Evolutionary conservation across 2,888 invertebrate species (phyloP).

Genomic region (Pycnomerus fuliginosus): DNA sequence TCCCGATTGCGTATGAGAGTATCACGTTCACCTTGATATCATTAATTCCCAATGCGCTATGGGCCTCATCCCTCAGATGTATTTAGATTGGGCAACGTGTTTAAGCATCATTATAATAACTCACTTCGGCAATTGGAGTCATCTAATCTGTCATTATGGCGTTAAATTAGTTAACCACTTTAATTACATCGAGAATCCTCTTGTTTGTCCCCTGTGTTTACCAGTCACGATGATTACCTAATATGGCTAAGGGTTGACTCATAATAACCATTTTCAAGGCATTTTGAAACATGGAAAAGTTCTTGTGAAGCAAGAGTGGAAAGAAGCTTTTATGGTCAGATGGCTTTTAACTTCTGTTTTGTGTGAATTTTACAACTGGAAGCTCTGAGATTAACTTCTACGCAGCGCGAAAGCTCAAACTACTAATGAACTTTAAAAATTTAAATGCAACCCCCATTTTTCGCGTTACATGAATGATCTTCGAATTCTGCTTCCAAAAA

Average conservation of each 20-base stretch:
- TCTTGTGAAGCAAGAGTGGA: no score
- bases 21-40: slow-evolving; percentile 32
- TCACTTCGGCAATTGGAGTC: slow-evolving; percentile 22
- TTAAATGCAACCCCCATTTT: no score
- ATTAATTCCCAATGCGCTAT: slow-evolving; percentile 30
- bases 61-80: slow-evolving; percentile 27
- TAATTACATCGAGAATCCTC: slow-evolving; percentile 20
- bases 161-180: slow-evolving; percentile 26
- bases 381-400: no score
- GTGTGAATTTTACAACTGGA: no score
- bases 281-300: no score
- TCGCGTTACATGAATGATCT: no score
- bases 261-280: slow-evolving; percentile 2
- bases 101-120: slow-evolving; percentile 27
- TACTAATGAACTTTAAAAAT: no score
- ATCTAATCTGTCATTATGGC: slow-evolving; percentile 25
- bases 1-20: slow-evolving; percentile 23
- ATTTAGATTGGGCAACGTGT: slow-evolving; percentile 18
- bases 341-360: no score
- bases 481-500: no score
- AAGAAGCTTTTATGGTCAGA: no score
- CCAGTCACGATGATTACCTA: slow-evolving; percentile 18
- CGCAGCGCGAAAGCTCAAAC: no score
- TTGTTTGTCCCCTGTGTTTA: slow-evolving; percentile 20
- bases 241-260: slow-evolving; percentile 19